A percentile compares a stretch with the other conserved stretches of the same genome.
Conservation (phyloP, 2,113 vertebrate species). For the Cebidichthys violaceus region DNA sequence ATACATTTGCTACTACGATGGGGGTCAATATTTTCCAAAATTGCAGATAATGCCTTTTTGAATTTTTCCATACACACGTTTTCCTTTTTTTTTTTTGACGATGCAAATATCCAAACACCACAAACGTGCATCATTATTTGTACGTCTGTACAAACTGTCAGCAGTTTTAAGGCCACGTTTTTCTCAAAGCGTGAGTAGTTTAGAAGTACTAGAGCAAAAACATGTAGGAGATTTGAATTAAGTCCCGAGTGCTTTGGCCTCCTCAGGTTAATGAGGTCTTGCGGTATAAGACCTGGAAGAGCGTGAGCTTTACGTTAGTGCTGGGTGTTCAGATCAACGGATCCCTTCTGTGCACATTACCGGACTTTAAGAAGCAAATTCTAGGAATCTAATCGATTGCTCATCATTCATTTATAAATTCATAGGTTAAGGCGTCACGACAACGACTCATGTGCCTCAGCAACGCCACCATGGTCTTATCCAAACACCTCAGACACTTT, state of each 20-base stretch:
- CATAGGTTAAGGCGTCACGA: background rate
- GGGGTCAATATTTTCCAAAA: background rate
- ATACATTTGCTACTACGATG: background rate
- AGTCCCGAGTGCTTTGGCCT: background rate
- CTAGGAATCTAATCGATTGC: background rate
- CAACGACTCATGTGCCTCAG: conserved; percentile 61
- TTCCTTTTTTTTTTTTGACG: background rate
- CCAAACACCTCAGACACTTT: conserved; percentile 13
- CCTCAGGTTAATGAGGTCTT: background rate
- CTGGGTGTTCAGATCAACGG: background rate
- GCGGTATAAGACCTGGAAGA: background rate
- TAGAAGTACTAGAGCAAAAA: background rate
- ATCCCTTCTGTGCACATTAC: conserved; percentile 13
- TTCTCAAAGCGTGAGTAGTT: background rate
- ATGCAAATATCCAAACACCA: background rate
- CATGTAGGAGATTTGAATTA: background rate
- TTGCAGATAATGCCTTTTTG: conserved; percentile 15
- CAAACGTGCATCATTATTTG: background rate
- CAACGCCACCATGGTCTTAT: conserved; percentile 32
- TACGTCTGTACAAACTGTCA: conserved; percentile 32
- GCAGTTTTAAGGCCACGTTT: background rate
- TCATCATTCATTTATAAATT: background rate
- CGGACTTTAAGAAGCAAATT: background rate
- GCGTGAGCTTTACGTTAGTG: background rate
- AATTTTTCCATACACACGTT: background rate